These are phyloP conservation scores for Bergia sp. DNA, from an alignment of 92 coral and sea anemone species.

Conservation along the genomic window DNA sequence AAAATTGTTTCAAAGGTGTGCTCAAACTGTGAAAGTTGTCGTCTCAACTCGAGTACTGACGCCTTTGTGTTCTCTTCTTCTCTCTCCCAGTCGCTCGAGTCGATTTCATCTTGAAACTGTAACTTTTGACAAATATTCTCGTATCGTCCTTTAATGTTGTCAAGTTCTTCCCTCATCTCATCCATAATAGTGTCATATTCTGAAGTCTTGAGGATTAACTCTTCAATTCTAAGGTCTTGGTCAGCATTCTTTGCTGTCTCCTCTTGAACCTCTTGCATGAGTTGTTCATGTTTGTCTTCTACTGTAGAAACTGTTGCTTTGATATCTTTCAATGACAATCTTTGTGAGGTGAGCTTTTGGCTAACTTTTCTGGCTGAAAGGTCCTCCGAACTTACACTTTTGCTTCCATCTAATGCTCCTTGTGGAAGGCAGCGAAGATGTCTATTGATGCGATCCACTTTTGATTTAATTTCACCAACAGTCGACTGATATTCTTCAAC, in stretches of 20 bases:
- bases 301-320: slow-evolving; percentile 73
- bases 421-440: slow-evolving; percentile 70
- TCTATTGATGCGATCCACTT: slow-evolving; percentile 80
- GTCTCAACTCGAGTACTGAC: slow-evolving; percentile 54
- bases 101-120: slow-evolving; percentile 44
- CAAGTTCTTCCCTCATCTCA: slow-evolving; percentile 74
- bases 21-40: slow-evolving; percentile 72
- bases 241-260: slow-evolving; percentile 67
- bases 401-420: slow-evolving; percentile 56
- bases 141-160: slow-evolving; percentile 72
- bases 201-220: slow-evolving; percentile 57
- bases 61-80: slow-evolving; percentile 28
- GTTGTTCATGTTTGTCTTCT: slow-evolving; percentile 70
- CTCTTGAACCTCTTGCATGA: slow-evolving; percentile 62
- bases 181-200: slow-evolving; percentile 76
- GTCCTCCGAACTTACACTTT: slow-evolving; percentile 40
- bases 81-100: slow-evolving; percentile 13
- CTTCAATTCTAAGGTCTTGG: slow-evolving; percentile 77
- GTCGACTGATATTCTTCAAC: slow-evolving; percentile 81
- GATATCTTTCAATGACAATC: slow-evolving; percentile 68
- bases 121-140: slow-evolving; percentile 61
- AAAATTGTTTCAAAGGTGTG: slow-evolving; percentile 69
- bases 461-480: slow-evolving; percentile 74
- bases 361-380: slow-evolving; percentile 60
- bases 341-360: slow-evolving; percentile 66